These are phyloP conservation scores for Indicator maculatus DNA, from an alignment of 2,113 vertebrate genomes.

Conservation along the genomic window DNA sequence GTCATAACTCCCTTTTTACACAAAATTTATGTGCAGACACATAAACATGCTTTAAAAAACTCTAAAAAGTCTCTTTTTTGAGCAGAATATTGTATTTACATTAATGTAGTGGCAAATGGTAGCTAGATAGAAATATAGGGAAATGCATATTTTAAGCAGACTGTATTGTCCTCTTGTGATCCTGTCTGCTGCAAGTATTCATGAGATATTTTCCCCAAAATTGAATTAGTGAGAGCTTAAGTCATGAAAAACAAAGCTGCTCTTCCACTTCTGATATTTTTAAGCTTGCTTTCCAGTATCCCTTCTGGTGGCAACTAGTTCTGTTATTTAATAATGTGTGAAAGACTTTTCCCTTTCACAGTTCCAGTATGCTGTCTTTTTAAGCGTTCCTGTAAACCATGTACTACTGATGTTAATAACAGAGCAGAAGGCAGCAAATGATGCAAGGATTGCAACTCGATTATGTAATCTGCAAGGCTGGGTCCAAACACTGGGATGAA, in stretches of 20 bases:
- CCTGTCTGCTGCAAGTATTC: background rate
- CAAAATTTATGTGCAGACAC: conserved; percentile 82
- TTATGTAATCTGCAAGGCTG: conserved; percentile 15
- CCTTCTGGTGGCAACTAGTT: background rate
- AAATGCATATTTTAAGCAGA: background rate
- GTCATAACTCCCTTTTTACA: conserved; percentile 85
- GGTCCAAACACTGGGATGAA: conserved; percentile 6
- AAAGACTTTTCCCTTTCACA: background rate
- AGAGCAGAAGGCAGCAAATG: conserved; percentile 21
- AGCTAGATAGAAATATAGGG: background rate
- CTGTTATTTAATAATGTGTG: background rate
- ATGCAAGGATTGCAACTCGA: background rate
- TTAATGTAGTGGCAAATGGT: background rate
- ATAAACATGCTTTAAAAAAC: conserved; percentile 85
- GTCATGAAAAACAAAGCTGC: background rate
- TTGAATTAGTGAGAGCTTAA: background rate
- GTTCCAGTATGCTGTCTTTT: background rate
- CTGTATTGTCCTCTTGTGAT: background rate
- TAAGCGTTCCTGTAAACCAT: background rate
- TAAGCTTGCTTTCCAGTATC: background rate
- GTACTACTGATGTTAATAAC: background rate
- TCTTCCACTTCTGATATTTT: background rate
- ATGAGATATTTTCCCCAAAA: background rate
- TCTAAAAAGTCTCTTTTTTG: conserved; percentile 74
- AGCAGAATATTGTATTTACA: conserved; percentile 22